phyloP scores from a whole-genome alignment of 2,888 invertebrate genomes.

The Zeuzera pyrina region DNA sequence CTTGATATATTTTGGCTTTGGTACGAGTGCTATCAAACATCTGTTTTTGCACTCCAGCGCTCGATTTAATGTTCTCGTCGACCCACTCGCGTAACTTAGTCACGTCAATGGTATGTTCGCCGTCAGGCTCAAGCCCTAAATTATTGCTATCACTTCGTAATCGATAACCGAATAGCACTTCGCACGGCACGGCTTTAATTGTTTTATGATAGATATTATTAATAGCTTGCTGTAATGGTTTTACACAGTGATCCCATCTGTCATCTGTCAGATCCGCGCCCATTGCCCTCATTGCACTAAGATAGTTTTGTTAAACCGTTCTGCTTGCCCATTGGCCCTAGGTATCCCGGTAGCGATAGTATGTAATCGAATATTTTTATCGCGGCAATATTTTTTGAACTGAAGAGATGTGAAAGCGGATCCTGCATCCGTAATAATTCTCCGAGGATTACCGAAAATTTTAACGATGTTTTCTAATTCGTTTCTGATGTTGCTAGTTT shows the following conservation, averaged over 20 bases:
- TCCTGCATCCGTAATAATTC: slow-evolving; percentile 15
- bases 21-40: slow-evolving; percentile 14
- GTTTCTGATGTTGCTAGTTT: slow-evolving; percentile 5
- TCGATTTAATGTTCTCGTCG: slow-evolving; percentile 14
- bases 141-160: background rate
- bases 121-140: background rate
- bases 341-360: slow-evolving; percentile 7
- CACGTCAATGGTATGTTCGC: no score
- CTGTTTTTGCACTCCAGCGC: slow-evolving; percentile 13
- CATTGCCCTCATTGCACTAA: slow-evolving; percentile 6
- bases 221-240: background rate
- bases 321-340: slow-evolving; percentile 8
- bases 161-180: background rate
- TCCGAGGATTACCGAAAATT: slow-evolving; percentile 14
- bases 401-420: slow-evolving; percentile 10
- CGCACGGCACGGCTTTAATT: slow-evolving; percentile 5
- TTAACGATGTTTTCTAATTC: slow-evolving; percentile 12
- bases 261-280: slow-evolving; percentile 1
- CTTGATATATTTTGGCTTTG: slow-evolving; percentile 11
- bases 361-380: slow-evolving; percentile 4
- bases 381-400: background rate
- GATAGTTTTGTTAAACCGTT: slow-evolving; percentile 8
- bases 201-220: slow-evolving; percentile 3
- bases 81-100: slow-evolving; percentile 10
- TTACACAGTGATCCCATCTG: background rate